These are phyloP conservation scores for Iselma pallidipennis DNA, from an alignment of 2,888 invertebrate genomes.

Conservation along the genomic window DNA sequence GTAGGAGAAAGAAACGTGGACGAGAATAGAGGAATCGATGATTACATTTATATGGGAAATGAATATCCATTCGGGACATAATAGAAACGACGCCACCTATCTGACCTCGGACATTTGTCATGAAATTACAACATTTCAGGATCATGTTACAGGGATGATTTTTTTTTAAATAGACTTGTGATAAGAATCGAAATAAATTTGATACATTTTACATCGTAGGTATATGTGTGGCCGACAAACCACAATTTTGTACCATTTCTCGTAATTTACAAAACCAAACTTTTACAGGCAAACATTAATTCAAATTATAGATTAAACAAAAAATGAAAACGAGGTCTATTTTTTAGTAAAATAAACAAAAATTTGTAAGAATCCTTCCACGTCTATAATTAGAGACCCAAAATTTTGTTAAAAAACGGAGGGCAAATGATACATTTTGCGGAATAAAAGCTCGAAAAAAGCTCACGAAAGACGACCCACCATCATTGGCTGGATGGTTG, in stretches of 20 bases:
- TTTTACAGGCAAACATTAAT: too few relatives aligned
- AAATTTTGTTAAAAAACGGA: too few relatives aligned
- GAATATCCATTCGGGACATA: constrained; percentile 47
- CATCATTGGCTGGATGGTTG: too few relatives aligned
- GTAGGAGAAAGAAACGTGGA: constrained; percentile 13
- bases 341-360: too few relatives aligned
- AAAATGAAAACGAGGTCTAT: too few relatives aligned
- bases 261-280: background rate
- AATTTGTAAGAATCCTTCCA: too few relatives aligned
- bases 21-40: constrained; percentile 33
- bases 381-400: too few relatives aligned
- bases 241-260: background rate
- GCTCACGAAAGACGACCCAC: too few relatives aligned
- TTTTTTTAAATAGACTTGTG: background rate
- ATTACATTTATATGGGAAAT: constrained; percentile 44
- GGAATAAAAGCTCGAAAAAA: too few relatives aligned
- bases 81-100: constrained; percentile 40
- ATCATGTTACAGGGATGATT: constrained; percentile 29
- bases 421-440: too few relatives aligned
- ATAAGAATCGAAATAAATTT: background rate
- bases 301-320: too few relatives aligned
- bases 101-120: constrained; percentile 41
- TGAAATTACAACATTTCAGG: constrained; percentile 28
- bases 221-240: background rate
- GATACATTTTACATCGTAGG: background rate